Percentiles rank a stretch among this genome's conserved stretches.
Conservation (phyloP, 2,888 invertebrate species). For the Epirrhoe tristata region DNA sequence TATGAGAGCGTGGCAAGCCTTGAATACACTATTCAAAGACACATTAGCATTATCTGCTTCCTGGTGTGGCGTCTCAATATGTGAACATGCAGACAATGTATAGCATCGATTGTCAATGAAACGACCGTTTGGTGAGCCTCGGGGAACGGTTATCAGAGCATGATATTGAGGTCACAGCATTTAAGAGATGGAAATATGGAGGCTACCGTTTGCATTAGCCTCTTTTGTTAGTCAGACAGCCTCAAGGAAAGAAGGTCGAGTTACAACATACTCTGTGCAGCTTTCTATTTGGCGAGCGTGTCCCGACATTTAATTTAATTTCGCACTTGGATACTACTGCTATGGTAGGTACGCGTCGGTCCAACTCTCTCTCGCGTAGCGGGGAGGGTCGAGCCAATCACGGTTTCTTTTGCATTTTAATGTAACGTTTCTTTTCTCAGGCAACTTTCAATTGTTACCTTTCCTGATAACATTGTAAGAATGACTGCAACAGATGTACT, state of each 20-base stretch:
- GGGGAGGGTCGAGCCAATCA: constrained; percentile 77
- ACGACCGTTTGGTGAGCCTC: constrained; percentile 60
- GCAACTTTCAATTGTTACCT: constrained; percentile 66
- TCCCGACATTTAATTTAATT: constrained; percentile 82
- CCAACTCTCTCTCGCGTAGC: constrained; percentile 77
- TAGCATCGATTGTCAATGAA: constrained; percentile 59
- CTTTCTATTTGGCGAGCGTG: constrained; percentile 83
- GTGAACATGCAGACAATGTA: constrained; percentile 63
- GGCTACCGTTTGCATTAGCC: constrained; percentile 71
- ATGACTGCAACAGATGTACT: constrained; percentile 58
- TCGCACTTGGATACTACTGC: constrained; percentile 77
- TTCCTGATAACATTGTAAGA: constrained; percentile 48
- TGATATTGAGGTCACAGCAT: constrained; percentile 74
- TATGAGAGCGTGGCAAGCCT: constrained; percentile 76
- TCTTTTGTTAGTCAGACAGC: constrained; percentile 74
- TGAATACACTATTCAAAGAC: constrained; percentile 81
- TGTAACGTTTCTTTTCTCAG: constrained; percentile 61
- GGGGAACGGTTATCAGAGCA: constrained; percentile 71
- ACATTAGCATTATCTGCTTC: constrained; percentile 81
- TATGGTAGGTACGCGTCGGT: constrained; percentile 62
- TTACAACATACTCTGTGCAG: constrained; percentile 82
- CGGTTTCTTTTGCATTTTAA: constrained; percentile 74
- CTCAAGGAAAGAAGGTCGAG: constrained; percentile 80
- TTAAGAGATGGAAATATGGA: constrained; percentile 69
- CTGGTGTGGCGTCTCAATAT: constrained; percentile 72